These are phyloP conservation scores for Enchytraeus crypticus DNA, from an alignment of 2,888 invertebrate genomes.

Conservation along the genomic window DNA sequence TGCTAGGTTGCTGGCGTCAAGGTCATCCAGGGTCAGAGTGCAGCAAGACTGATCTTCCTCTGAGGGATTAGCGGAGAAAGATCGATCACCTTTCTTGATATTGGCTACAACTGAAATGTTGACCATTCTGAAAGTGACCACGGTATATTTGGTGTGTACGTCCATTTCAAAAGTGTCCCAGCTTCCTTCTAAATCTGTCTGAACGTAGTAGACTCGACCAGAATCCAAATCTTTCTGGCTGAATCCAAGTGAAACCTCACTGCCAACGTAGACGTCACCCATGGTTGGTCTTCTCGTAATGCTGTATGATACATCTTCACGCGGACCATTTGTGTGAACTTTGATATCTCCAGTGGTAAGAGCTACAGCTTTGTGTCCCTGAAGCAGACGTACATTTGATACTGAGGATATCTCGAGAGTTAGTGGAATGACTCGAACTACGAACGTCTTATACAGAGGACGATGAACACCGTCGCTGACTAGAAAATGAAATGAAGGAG, in stretches of 20 bases:
- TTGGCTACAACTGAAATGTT: constrained; percentile 25
- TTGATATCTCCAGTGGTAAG: constrained; percentile 69
- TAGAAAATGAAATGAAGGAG: constrained; percentile 39
- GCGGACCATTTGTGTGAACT: constrained; percentile 69
- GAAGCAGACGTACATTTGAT: constrained; percentile 55
- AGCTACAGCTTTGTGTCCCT: constrained; percentile 74
- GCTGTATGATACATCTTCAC: constrained; percentile 61
- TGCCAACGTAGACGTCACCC: constrained; percentile 74
- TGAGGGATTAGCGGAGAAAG: constrained; percentile 35
- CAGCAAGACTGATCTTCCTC: constrained; percentile 56
- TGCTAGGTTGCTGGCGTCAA: constrained; percentile 73
- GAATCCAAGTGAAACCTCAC: constrained; percentile 66
- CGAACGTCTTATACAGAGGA: constrained; percentile 67
- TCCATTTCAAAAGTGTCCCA: constrained; percentile 64
- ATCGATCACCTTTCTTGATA: not conserved
- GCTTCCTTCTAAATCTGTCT: constrained; percentile 79
- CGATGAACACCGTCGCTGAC: constrained; percentile 71
- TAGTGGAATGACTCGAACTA: constrained; percentile 72
- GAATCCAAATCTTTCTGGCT: constrained; percentile 69
- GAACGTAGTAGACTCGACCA: constrained; percentile 78
- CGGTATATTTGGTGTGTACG: constrained; percentile 35
- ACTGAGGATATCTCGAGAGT: constrained; percentile 54
- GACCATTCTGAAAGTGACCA: constrained; percentile 63
- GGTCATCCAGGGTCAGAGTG: constrained; percentile 59
- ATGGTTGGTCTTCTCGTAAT: constrained; percentile 70